A percentile compares a stretch with the other conserved stretches of the same genome.
Conservation (phyloP, 2,888 invertebrate species). For the Amorpha juglandis region DNA sequence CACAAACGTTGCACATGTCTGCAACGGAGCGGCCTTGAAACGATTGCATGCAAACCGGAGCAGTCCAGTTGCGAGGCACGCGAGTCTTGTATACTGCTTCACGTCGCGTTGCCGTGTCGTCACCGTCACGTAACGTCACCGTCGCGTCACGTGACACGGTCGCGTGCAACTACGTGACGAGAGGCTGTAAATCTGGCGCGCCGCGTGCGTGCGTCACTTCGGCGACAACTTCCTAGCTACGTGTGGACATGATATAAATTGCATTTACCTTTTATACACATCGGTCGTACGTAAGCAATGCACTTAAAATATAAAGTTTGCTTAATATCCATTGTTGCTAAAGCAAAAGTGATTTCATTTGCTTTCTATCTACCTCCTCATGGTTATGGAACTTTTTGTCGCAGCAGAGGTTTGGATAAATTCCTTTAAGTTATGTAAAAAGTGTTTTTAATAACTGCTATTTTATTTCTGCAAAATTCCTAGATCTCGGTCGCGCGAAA, state of each 20-base stretch:
- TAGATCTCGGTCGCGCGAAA: too few species aligned
- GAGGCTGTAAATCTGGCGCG: conserved; percentile 33
- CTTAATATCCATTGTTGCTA: too few species aligned
- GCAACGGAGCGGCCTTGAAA: conserved; percentile 51
- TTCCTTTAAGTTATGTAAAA: too few species aligned
- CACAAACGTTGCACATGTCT: conserved; percentile 11
- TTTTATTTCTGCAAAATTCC: too few species aligned
- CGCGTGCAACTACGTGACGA: conserved; percentile 53
- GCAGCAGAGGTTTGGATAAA: too few species aligned
- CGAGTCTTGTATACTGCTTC: conserved; percentile 38
- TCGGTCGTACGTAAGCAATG: neutral
- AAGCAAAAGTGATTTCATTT: too few species aligned
- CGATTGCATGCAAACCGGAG: conserved; percentile 49
- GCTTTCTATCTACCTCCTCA: too few species aligned
- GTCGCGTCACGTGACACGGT: conserved; percentile 50
- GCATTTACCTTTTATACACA: neutral
- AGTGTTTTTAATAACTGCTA: too few species aligned
- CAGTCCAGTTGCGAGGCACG: conserved; percentile 59
- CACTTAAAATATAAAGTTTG: too few species aligned
- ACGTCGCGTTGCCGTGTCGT: conserved; percentile 26
- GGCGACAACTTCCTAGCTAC: conserved; percentile 20
- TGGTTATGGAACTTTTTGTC: too few species aligned
- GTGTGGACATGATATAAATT: conserved; percentile 17
- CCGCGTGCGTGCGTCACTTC: conserved; percentile 6
- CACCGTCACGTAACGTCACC: conserved; percentile 27